These are phyloP conservation scores for Myotis pilosus DNA, from an alignment of 2,797 vertebrate species.

Conservation along the genomic window DNA sequence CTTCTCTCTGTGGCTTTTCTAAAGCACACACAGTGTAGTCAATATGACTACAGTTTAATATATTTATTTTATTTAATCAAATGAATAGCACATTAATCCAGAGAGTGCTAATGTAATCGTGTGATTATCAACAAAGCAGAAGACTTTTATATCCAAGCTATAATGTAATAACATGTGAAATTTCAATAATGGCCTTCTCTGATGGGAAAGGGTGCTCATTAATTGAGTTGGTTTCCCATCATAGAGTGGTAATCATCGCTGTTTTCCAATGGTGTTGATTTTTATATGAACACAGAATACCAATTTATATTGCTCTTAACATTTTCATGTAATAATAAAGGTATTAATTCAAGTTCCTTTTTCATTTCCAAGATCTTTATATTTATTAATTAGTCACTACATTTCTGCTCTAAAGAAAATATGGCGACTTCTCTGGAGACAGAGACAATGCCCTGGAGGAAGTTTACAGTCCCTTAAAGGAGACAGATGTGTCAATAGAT, in stretches of 20 bases:
- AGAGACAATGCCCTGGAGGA: not conserved
- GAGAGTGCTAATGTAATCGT: slow-evolving; percentile 46
- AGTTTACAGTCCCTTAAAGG: not conserved
- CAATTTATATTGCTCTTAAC: not conserved
- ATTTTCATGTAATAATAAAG: slow-evolving; percentile 9
- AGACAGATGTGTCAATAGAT: not conserved
- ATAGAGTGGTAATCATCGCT: slow-evolving; percentile 27
- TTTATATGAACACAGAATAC: slow-evolving; percentile 35
- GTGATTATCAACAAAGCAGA: slow-evolving; percentile 47
- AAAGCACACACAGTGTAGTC: not conserved
- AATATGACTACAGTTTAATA: not conserved
- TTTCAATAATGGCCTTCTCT: slow-evolving; percentile 47
- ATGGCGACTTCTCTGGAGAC: not conserved
- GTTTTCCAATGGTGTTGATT: slow-evolving; percentile 41
- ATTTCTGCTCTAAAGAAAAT: not conserved
- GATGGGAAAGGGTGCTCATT: slow-evolving; percentile 32
- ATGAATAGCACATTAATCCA: slow-evolving; percentile 52
- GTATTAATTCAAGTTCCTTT: slow-evolving; percentile 32
- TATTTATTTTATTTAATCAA: slow-evolving; percentile 66
- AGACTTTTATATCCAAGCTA: slow-evolving; percentile 32
- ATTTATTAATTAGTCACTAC: not conserved
- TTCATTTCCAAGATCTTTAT: slow-evolving; percentile 31
- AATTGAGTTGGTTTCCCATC: slow-evolving; percentile 55
- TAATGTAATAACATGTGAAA: slow-evolving; percentile 41
- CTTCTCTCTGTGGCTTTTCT: not conserved